Base-by-base conservation (phyloP, 2,113 vertebrate species). In the Pelusios castaneus region DNA sequence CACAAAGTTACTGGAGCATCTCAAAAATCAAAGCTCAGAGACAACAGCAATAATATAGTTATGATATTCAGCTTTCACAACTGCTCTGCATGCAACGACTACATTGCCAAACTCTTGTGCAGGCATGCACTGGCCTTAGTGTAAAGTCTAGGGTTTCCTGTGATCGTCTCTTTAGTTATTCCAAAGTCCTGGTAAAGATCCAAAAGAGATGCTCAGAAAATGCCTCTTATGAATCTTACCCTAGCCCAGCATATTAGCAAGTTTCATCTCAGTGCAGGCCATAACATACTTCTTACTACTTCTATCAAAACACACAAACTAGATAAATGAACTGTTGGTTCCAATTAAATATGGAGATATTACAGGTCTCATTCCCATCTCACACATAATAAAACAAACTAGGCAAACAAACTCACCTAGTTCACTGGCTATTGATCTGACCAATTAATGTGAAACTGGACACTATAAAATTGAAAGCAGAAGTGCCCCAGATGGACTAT, bases 361-460 rank as follows among this genome's bases (percentile, higher is more conserved):
- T 60, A 38, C 31, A 67, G 73, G 75, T 3, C 55, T 19, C 0
- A 0, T 4, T 86, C 2, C 45, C n/a, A 10, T 4, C 19, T 86
- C 2, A 86, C 75, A 49, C 9, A 52, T 22, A 82, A 43, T 21
- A 63, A 21, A 38, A 2, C 0, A 38, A 0, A 54, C 24, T 54
- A 73, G n/a, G n/a, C 21, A 38, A 43, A 22, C n/a, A 45, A 25
- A 75, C 38, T 19, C n/a, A 86, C 47, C 51, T 78, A 2, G 5
- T 55, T 75, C 88, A 79, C 80, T 92, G 41, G 25, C 45, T 58
- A 27, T 8, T 70, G 47, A n/a, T 70, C 52, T 1, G 5, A 80
- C 12, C 93, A 95, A 84, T 75, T 4, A 84, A 54, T 2, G 7
- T 70, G 41, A 75, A 87, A 82, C 82, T 83, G 3, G 7, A 81